Percentiles rank a stretch among this genome's conserved stretches.
Evolutionary conservation across 1,140 invertebrate genomes (phyloP).

Genomic region (Pomacea maculata): DNA sequence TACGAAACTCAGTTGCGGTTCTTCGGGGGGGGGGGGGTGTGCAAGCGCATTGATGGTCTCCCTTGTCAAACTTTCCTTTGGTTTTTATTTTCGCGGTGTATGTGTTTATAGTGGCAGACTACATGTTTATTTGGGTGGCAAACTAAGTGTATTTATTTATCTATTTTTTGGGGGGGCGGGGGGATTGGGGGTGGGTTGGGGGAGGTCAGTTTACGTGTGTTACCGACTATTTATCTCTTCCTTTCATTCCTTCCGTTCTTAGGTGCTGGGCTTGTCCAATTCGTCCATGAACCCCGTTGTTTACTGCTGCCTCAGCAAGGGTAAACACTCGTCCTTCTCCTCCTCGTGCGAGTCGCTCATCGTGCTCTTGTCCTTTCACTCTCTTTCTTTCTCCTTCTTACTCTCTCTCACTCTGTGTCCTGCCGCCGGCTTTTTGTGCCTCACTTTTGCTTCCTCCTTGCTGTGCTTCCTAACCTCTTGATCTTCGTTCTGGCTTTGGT

Average conservation of each 20-base stretch:
- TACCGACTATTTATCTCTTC: not conserved
- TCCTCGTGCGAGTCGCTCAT: not conserved
- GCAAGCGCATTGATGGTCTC: too few relatives aligned
- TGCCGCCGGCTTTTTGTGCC: not conserved
- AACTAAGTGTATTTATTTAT: too few relatives aligned
- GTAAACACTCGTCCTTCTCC: slow-evolving; percentile 3
- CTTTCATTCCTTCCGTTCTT: slow-evolving; percentile 2
- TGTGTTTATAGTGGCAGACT: too few relatives aligned
- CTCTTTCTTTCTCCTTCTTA: not conserved
- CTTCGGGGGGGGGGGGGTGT: too few relatives aligned
- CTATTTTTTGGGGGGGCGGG: too few relatives aligned
- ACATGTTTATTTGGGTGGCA: too few relatives aligned
- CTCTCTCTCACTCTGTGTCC: not conserved
- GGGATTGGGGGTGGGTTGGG: too few relatives aligned
- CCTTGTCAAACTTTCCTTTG: too few relatives aligned
- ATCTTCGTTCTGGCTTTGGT: not conserved
- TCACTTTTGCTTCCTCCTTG: not conserved
- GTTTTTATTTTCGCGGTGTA: too few relatives aligned
- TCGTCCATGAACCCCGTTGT: slow-evolving; percentile 55
- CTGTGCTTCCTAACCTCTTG: not conserved
- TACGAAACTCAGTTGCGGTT: too few relatives aligned
- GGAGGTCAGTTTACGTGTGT: too few relatives aligned
- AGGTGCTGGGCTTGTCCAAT: slow-evolving; percentile 72
- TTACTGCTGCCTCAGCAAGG: slow-evolving; percentile 55
- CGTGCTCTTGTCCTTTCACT: not conserved